Evolutionary conservation across 2,888 invertebrate species (phyloP).

Genomic region (Melitaea athalia): DNA sequence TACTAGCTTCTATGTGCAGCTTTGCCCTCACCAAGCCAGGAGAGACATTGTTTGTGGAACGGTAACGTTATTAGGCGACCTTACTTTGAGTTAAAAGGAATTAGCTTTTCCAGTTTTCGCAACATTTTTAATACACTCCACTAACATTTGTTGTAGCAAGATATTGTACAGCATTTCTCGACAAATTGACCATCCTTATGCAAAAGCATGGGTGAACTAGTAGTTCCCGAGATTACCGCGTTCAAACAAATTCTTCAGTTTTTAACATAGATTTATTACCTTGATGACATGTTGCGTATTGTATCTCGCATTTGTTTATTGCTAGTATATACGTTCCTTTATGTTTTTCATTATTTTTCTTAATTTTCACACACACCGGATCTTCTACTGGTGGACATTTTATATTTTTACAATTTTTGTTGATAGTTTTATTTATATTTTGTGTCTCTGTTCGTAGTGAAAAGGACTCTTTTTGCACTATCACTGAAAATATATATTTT

Average conservation of each 20-base stretch:
- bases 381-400: slow-evolving; percentile 49
- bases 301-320: slow-evolving; percentile 57
- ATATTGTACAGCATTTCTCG: no score
- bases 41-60: no score
- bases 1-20: no score
- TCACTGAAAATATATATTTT: background rate
- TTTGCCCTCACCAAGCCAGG: no score
- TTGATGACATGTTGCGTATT: slow-evolving; percentile 54
- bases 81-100: no score
- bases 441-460: background rate
- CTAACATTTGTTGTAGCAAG: no score
- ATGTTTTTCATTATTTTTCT: slow-evolving; percentile 18
- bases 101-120: no score
- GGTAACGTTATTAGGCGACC: no score
- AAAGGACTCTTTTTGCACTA: background rate
- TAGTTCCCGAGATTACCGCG: no score
- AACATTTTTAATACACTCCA: no score
- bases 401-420: slow-evolving; percentile 44
- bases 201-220: no score
- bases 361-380: slow-evolving; percentile 51
- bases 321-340: slow-evolving; percentile 44
- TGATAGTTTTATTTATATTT: background rate
- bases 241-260: background rate
- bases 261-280: slow-evolving; percentile 44
- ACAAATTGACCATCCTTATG: no score